Evolutionary conservation across 2,888 invertebrate genomes (phyloP).

Genomic region (Crocallis elinguaria): DNA sequence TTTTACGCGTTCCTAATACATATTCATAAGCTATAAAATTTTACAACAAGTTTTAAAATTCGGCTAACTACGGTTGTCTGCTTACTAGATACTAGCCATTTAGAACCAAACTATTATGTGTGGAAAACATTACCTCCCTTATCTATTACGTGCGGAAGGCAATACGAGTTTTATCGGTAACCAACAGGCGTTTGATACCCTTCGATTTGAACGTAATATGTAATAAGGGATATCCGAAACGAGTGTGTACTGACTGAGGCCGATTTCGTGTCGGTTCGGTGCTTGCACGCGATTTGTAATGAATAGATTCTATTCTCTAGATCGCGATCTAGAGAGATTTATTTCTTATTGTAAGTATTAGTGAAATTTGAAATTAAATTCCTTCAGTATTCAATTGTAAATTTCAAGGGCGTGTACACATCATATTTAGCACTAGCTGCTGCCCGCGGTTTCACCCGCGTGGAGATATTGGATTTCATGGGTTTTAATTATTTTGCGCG

Average conservation of each 20-base stretch:
- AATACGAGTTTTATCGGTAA: slow-evolving; percentile 17
- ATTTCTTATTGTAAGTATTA: too few relatives aligned
- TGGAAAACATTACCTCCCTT: slow-evolving; percentile 7
- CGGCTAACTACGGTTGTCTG: background rate
- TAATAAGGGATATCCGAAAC: slow-evolving; percentile 15
- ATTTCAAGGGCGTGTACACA: too few relatives aligned
- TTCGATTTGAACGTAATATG: slow-evolving; percentile 17
- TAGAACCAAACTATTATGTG: slow-evolving; percentile 14
- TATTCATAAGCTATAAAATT: slow-evolving; percentile 11
- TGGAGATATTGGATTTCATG: too few relatives aligned
- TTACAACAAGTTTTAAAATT: slow-evolving; percentile 16
- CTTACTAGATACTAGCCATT: slow-evolving; percentile 5
- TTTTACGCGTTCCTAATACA: slow-evolving; percentile 1
- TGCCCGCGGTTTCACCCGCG: too few relatives aligned
- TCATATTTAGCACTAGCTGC: too few relatives aligned
- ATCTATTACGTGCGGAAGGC: slow-evolving; percentile 17
- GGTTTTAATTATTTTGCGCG: too few relatives aligned
- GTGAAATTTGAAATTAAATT: too few relatives aligned
- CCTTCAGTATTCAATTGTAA: too few relatives aligned
- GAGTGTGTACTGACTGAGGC: background rate
- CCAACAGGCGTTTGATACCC: slow-evolving; percentile 17
- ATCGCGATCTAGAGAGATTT: too few relatives aligned
- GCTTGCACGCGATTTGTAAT: background rate
- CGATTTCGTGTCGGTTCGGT: background rate
- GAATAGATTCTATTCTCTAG: too few relatives aligned